Base-by-base conservation (phyloP, 2,888 invertebrate species). In the Trachelus iudaicus region DNA sequence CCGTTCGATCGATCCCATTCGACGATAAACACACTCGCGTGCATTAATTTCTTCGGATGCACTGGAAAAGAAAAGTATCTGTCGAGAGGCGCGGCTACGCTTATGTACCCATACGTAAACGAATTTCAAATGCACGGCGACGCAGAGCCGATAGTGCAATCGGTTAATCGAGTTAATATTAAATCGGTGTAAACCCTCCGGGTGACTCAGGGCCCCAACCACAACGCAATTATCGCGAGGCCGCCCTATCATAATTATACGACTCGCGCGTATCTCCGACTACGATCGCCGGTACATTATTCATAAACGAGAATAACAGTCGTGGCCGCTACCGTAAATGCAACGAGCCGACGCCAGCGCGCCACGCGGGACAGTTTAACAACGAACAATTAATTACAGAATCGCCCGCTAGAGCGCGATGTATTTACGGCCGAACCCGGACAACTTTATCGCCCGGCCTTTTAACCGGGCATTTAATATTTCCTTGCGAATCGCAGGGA, bases 241-340 rank as follows among this genome's bases (percentile, higher is more conserved):
- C 77, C 82, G 79, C 81, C 78, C 77, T 81, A 79, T 79, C 73
- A 83, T 82, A 77, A 33, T 34, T 77, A 80, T 86, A 84, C 83
- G 82, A 83, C 37, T 73, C 75, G 69, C 34, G 77, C 31, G 84
- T 90, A 89, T 90, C 88, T 86, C 77, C 80, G 74, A 79, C 82
- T 81, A 84, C 83, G 87, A 88, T 89, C 88, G 84, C 81, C 79
- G 82, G 90, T 90, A 84, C 87, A 89, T 90, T 89, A 90, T 90
- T 90, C 89, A 90, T 89, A 85, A 86, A 84, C 69, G 83, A 85
- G 84, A 87, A 83, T 86, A 86, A 85, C 83, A 83, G 82, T 81
- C 79, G 77, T 40, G 34, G 13, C 31, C 40, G 40, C 40, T 40
- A 40, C 40, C 40, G 40, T 40, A 40, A 40, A 15, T 40, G 40